Conservation (phyloP, 1,140 invertebrate genomes). For the Choristoneura fumiferana region DNA sequence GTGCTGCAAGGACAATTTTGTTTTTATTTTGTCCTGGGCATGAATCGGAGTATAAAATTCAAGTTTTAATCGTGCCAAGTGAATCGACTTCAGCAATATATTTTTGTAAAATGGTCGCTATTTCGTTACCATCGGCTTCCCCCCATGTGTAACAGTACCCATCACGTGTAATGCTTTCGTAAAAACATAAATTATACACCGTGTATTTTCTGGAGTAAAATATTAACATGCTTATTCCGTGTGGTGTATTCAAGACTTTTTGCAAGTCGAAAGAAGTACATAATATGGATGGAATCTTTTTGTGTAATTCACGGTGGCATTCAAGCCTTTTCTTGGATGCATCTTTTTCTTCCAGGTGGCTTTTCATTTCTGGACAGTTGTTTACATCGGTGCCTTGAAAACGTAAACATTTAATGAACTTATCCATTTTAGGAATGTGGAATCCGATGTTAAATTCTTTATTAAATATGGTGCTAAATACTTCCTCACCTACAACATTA, state of each 20-base stretch:
- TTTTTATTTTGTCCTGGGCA: conserved; percentile 43
- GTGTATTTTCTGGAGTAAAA: conserved; percentile 31
- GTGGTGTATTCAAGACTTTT: conserved; percentile 37
- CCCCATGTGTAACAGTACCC: conserved; percentile 27
- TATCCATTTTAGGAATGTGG: neutral
- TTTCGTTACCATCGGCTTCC: conserved; percentile 24
- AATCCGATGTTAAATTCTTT: neutral
- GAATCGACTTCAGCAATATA: conserved; percentile 25
- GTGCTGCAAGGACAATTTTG: too few relatives aligned
- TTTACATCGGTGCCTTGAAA: neutral
- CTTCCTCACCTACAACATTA: neutral
- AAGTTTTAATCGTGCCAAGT: conserved; percentile 7
- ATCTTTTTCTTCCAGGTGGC: conserved; percentile 23
- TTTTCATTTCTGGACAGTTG: neutral
- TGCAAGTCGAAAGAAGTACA: conserved; percentile 36
- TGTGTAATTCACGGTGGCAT: conserved; percentile 14
- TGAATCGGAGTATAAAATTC: conserved; percentile 34
- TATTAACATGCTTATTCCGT: conserved; percentile 31
- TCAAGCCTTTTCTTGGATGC: neutral
- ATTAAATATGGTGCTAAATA: neutral
- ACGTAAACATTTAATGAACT: neutral
- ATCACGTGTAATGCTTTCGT: conserved; percentile 27
- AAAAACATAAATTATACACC: conserved; percentile 30
- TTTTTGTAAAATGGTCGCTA: conserved; percentile 19
- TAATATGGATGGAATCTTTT: conserved; percentile 21